These are phyloP conservation scores for Cathartes aura DNA, from an alignment of 2,113 vertebrate species.

Conservation along the genomic window DNA sequence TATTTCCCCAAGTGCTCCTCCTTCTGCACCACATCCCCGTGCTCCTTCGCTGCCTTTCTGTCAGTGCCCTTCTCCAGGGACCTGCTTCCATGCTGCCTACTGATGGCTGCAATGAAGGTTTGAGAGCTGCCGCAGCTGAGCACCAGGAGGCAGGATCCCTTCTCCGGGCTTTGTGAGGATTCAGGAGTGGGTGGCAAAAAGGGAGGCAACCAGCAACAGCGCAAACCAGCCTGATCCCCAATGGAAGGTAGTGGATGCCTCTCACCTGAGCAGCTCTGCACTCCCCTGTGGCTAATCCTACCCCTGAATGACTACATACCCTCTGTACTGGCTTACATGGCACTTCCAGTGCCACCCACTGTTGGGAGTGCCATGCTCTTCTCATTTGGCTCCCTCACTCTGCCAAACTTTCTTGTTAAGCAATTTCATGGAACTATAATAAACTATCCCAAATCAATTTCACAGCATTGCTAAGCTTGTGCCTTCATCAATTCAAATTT, in stretches of 20 bases:
- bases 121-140: neutral
- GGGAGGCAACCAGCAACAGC: neutral
- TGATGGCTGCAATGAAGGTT: neutral
- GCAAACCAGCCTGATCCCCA: neutral
- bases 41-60: neutral
- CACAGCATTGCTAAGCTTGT: slow-evolving; percentile 19
- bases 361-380: neutral
- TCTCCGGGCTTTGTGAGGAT: neutral
- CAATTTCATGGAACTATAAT: slow-evolving; percentile 37
- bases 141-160: neutral
- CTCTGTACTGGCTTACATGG: neutral
- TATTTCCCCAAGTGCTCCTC: neutral
- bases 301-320: neutral
- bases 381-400: neutral
- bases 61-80: slow-evolving; percentile 9
- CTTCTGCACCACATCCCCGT: neutral
- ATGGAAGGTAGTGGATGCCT: neutral
- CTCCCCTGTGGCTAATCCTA: neutral
- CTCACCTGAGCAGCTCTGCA: neutral
- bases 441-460: slow-evolving; percentile 50
- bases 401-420: slow-evolving; percentile 21
- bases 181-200: neutral
- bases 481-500: slow-evolving; percentile 7
- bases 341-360: neutral
- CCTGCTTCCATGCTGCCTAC: neutral